A percentile compares a stretch with the other conserved stretches of the same genome.
These are phyloP conservation scores for Tinea trinotella DNA, from an alignment of 2,888 invertebrate genomes.

Conservation along the genomic window DNA sequence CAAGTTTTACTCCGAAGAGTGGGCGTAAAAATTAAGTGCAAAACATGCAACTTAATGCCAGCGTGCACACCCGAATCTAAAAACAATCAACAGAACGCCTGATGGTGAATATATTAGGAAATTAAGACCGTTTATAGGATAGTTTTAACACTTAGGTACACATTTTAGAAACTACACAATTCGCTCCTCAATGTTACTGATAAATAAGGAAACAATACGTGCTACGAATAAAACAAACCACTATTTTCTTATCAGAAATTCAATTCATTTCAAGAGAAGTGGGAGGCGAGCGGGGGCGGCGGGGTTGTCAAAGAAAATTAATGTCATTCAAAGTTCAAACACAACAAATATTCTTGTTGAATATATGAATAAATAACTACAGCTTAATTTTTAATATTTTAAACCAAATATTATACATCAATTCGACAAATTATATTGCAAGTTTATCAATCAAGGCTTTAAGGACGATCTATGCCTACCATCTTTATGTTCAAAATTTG, in stretches of 20 bases:
- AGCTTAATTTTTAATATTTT: too few species aligned
- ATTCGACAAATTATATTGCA: too few species aligned
- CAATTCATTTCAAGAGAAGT: slow-evolving; percentile 31
- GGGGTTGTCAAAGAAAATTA: background rate
- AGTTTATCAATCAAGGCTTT: too few species aligned
- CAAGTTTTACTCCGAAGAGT: slow-evolving; percentile 26
- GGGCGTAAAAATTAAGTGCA: slow-evolving; percentile 53
- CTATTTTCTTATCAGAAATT: slow-evolving; percentile 40
- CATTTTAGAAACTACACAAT: slow-evolving; percentile 6
- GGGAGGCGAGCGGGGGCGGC: slow-evolving; percentile 31
- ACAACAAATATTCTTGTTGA: too few species aligned
- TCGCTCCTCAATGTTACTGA: slow-evolving; percentile 18
- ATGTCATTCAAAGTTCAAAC: too few species aligned
- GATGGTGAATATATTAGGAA: background rate
- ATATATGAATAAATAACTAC: too few species aligned
- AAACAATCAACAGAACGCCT: slow-evolving; percentile 7
- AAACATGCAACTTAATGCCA: slow-evolving; percentile 37
- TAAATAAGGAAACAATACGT: slow-evolving; percentile 36
- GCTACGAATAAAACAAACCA: slow-evolving; percentile 40
- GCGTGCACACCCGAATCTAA: slow-evolving; percentile 14
- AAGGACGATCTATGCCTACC: too few species aligned
- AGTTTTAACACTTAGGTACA: background rate
- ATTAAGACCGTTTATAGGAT: background rate
- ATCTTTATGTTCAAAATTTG: too few species aligned
- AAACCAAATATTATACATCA: too few species aligned